These are phyloP conservation scores for Drosophila novamexicana DNA, from an alignment of 1,140 invertebrate species.

Conservation along the genomic window DNA sequence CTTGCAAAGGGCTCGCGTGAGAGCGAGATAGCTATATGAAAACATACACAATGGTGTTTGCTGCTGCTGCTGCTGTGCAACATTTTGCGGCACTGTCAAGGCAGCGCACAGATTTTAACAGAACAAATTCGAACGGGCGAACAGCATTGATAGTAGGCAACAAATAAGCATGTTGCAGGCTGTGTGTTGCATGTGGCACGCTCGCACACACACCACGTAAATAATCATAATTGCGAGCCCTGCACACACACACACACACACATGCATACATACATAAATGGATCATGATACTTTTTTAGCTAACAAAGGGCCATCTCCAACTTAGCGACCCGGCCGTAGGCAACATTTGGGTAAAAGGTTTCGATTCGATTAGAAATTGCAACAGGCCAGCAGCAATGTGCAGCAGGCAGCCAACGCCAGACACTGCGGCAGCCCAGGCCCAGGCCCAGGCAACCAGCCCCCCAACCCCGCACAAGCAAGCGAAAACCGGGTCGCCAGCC, in stretches of 20 bases:
- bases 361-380: conserved; percentile 84
- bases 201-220: conserved; percentile 14
- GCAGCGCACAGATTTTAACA: conserved; percentile 76
- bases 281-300: conserved; percentile 67
- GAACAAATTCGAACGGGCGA: conserved; percentile 70
- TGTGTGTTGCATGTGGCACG: conserved; percentile 27
- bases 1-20: conserved; percentile 14
- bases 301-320: conserved; percentile 68
- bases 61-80: conserved; percentile 62
- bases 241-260: neutral
- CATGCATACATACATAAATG: neutral
- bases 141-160: conserved; percentile 31
- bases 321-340: conserved; percentile 55
- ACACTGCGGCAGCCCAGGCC: conserved; percentile 2
- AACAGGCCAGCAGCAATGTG: conserved; percentile 75
- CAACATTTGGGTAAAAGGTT: conserved; percentile 82
- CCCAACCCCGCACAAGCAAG: conserved; percentile 4
- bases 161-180: conserved; percentile 64
- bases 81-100: conserved; percentile 64
- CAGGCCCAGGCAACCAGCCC: neutral
- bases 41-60: neutral
- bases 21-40: conserved; percentile 18
- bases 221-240: conserved; percentile 42
- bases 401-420: conserved; percentile 53
- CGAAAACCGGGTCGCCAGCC: conserved; percentile 49